Percentiles rank a stretch among this genome's conserved stretches.
These are phyloP conservation scores for Nemoura dubitans DNA, from an alignment of 2,888 invertebrate genomes.

Conservation along the genomic window DNA sequence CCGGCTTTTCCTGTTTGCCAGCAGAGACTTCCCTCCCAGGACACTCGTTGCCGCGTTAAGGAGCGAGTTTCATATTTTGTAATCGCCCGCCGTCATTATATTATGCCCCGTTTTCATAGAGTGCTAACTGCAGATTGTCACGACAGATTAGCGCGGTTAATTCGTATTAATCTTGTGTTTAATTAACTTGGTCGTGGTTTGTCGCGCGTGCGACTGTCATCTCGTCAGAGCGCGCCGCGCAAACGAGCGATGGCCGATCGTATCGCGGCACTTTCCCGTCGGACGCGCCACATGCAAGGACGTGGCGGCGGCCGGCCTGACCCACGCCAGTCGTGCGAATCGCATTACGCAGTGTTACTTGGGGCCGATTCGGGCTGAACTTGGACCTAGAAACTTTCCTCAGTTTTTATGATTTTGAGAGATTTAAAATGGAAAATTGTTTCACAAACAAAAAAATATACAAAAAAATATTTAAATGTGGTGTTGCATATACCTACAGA, in stretches of 20 bases:
- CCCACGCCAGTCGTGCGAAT: too few species aligned
- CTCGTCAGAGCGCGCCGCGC: not conserved
- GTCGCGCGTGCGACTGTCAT: not conserved
- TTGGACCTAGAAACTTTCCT: too few species aligned
- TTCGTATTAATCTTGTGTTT: constrained; percentile 27
- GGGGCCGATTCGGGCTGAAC: too few species aligned
- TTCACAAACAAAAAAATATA: too few species aligned
- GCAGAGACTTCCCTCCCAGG: not conserved
- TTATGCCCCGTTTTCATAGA: constrained; percentile 17
- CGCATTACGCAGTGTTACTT: too few species aligned
- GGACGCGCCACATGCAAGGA: too few species aligned
- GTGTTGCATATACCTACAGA: too few species aligned
- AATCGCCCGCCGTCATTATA: not conserved
- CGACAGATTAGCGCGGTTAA: constrained; percentile 29
- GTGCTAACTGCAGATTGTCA: constrained; percentile 37
- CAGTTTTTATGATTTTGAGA: too few species aligned
- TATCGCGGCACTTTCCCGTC: not conserved
- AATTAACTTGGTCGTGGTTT: not conserved
- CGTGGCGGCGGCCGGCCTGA: not conserved
- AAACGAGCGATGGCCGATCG: constrained; percentile 1
- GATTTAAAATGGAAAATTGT: too few species aligned
- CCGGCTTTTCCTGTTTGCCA: too few species aligned
- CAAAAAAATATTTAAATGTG: too few species aligned
- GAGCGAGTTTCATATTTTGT: not conserved
- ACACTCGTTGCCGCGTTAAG: not conserved